phyloP scores from a whole-genome alignment of 2,113 vertebrate genomes.

The Epinephelus moara region DNA sequence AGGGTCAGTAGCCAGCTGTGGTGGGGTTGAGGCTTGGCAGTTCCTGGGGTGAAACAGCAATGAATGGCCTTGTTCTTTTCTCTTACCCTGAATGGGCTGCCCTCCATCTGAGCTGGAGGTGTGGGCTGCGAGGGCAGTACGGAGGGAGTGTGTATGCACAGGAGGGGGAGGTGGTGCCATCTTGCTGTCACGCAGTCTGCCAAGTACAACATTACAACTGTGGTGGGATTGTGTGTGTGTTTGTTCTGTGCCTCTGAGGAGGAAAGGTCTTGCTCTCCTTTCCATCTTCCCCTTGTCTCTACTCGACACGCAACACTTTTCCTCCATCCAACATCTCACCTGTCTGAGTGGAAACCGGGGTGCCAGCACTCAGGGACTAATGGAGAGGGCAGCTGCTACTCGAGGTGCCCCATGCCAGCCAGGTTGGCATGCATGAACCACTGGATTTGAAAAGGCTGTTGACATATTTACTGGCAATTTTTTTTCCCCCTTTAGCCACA shows the following conservation, averaged over 20 bases:
- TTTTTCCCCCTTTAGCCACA: constrained; percentile 20
- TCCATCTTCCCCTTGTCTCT: constrained; percentile 60
- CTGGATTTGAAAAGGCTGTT: constrained; percentile 49
- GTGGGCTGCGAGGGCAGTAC: constrained; percentile 52
- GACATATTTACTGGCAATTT: constrained; percentile 54
- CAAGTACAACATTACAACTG: constrained; percentile 82
- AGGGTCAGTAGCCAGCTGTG: constrained; percentile 71
- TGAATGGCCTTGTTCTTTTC: constrained; percentile 80
- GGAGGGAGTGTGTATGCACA: constrained; percentile 39
- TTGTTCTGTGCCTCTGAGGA: constrained; percentile 66
- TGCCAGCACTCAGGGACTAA: constrained; percentile 12
- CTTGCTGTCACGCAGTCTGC: constrained; percentile 64
- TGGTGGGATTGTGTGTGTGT: constrained; percentile 74
- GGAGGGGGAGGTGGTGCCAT: constrained; percentile 49
- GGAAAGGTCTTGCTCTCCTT: constrained; percentile 63
- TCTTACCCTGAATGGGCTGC: constrained; percentile 56
- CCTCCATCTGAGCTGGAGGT: constrained; percentile 57
- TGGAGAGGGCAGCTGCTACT: constrained; percentile 12
- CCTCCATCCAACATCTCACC: constrained; percentile 59
- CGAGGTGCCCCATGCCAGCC: constrained; percentile 2
- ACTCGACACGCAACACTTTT: constrained; percentile 42
- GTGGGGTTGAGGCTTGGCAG: constrained; percentile 69
- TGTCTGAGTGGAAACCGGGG: constrained; percentile 42
- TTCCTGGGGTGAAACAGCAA: constrained; percentile 67
- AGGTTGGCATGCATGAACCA: constrained; percentile 26